These are phyloP conservation scores for Scatophagus argus DNA, from an alignment of 2,113 vertebrate species.

Conservation along the genomic window DNA sequence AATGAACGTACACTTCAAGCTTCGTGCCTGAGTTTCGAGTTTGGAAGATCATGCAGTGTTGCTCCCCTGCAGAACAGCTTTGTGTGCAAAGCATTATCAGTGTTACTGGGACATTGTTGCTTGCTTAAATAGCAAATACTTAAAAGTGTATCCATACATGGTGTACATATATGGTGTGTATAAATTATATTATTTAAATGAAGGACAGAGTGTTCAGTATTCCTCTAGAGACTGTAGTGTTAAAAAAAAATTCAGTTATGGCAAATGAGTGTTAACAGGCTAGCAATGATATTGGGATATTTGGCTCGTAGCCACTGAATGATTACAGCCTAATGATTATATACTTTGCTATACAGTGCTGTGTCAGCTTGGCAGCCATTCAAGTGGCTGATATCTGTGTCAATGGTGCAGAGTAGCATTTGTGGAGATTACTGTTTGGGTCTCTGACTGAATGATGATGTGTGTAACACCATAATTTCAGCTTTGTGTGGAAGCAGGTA, in stretches of 20 bases:
- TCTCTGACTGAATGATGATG: conserved; percentile 45
- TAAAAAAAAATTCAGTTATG: neutral
- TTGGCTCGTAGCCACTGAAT: conserved; percentile 43
- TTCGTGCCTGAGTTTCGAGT: too few relatives aligned
- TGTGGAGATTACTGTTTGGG: conserved; percentile 71
- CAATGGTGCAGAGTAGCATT: conserved; percentile 60
- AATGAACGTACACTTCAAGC: too few relatives aligned
- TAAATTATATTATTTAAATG: neutral
- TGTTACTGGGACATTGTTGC: neutral
- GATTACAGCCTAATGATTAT: conserved; percentile 62
- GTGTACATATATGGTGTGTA: neutral
- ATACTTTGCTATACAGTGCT: conserved; percentile 53
- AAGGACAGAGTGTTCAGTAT: neutral
- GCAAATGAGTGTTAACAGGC: conserved; percentile 25
- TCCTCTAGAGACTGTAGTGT: neutral
- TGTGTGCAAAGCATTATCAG: too few relatives aligned
- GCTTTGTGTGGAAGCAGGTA: conserved; percentile 34
- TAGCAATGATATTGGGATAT: conserved; percentile 40
- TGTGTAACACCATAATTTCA: conserved; percentile 43
- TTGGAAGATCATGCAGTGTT: too few relatives aligned
- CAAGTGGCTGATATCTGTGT: conserved; percentile 63
- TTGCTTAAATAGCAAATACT: neutral
- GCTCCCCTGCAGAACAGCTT: too few relatives aligned
- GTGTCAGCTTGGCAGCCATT: conserved; percentile 60
- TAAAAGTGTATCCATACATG: neutral